Conservation (phyloP, 2,888 invertebrate genomes). For the Lasius fuliginosus region DNA sequence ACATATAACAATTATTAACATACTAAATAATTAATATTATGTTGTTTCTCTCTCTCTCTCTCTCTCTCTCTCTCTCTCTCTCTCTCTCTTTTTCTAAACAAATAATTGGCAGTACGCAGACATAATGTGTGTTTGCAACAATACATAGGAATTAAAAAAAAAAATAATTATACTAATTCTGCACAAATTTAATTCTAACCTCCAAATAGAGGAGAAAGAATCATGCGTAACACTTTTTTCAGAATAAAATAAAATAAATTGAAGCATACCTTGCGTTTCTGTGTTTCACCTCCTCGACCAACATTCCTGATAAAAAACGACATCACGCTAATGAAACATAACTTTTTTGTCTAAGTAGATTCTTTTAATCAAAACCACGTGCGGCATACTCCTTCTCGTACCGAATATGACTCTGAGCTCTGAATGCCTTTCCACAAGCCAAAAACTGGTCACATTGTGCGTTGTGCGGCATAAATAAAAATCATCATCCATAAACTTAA, state of each 20-base stretch:
- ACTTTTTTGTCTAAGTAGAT: constrained; percentile 35
- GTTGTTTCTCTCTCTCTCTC: not conserved
- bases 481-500: not conserved
- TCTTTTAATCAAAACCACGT: constrained; percentile 53
- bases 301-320: constrained; percentile 83
- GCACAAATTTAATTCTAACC: not conserved
- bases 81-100: not conserved
- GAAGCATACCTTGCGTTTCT: constrained; percentile 80
- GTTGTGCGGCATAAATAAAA: not conserved
- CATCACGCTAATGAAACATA: constrained; percentile 69
- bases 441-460: not conserved
- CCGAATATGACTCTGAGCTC: too few species aligned
- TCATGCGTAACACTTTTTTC: not conserved
- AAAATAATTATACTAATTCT: constrained; percentile 4
- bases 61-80: not conserved
- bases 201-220: not conserved
- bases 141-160: not conserved
- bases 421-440: too few species aligned
- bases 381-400: not conserved
- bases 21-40: not conserved
- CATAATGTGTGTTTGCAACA: not conserved
- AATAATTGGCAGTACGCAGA: not conserved
- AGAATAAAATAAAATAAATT: constrained; percentile 21
- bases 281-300: constrained; percentile 69
- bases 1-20: constrained; percentile 9